phyloP scores from a whole-genome alignment of 2,113 vertebrate genomes.

The Podiceps cristatus region DNA sequence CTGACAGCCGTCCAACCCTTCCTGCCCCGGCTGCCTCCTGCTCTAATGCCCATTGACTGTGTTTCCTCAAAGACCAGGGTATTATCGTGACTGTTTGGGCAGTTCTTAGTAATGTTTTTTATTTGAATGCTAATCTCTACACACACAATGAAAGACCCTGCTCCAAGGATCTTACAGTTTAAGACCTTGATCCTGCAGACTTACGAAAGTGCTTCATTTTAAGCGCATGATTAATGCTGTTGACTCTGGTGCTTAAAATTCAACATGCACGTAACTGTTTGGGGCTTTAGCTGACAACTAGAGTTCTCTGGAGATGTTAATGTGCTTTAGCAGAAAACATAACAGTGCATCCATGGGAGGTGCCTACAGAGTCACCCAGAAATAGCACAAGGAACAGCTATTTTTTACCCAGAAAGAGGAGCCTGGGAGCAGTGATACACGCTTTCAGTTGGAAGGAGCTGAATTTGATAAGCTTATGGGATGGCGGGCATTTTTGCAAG shows the following conservation, averaged over 20 bases:
- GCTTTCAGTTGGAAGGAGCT: not conserved
- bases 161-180: constrained; percentile 10
- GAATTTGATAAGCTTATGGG: not conserved
- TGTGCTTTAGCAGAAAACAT: constrained; percentile 47
- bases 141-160: not conserved
- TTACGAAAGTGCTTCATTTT: not conserved
- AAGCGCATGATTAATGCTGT: constrained; percentile 6
- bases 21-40: not conserved
- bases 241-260: constrained; percentile 64
- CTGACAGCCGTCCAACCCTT: not conserved
- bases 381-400: constrained; percentile 55
- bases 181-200: constrained; percentile 44
- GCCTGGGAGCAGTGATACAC: constrained; percentile 4
- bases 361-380: constrained; percentile 48
- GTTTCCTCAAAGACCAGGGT: not conserved
- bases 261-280: constrained; percentile 18
- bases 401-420: constrained; percentile 44
- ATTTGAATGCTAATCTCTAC: not conserved
- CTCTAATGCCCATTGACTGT: not conserved
- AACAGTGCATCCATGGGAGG: constrained; percentile 51
- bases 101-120: not conserved
- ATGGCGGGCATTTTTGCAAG: not conserved
- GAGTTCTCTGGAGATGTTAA: constrained; percentile 45
- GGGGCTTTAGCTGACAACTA: constrained; percentile 47
- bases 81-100: not conserved